phyloP scores from a whole-genome alignment of 1,140 invertebrate genomes.

The Neodiprion lecontei region DNA sequence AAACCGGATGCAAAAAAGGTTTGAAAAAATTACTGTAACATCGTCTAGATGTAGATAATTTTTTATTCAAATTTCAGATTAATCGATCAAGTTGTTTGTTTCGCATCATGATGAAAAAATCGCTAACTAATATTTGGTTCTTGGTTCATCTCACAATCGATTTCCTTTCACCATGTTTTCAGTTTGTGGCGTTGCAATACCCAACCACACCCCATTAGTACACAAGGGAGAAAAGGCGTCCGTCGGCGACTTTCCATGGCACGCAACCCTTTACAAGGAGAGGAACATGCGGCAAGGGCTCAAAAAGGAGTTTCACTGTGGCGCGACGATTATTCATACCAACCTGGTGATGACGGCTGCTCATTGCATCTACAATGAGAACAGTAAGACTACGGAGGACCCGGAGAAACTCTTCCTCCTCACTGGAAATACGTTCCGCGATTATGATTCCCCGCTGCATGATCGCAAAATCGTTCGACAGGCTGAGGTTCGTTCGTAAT shows the following conservation, averaged over 20 bases:
- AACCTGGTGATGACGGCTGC: conserved; percentile 54
- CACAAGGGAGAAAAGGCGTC: conserved; percentile 40
- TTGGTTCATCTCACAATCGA: background rate
- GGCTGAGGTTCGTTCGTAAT: conserved; percentile 28
- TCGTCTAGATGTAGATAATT: too few relatives aligned
- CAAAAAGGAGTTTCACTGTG: conserved; percentile 50
- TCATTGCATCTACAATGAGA: conserved; percentile 54
- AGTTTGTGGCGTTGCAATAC: conserved; percentile 50
- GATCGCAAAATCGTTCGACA: conserved; percentile 37
- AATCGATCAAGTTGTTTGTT: too few relatives aligned
- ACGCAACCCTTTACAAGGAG: conserved; percentile 51
- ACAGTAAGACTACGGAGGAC: conserved; percentile 16
- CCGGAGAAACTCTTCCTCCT: conserved; percentile 37
- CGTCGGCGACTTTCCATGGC: conserved; percentile 55
- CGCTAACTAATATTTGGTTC: background rate
- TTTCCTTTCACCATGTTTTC: conserved; percentile 23
- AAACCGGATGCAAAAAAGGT: too few relatives aligned
- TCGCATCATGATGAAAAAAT: too few relatives aligned
- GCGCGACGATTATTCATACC: conserved; percentile 52
- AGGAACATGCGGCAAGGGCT: background rate
- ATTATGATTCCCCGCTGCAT: conserved; percentile 45
- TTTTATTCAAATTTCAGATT: too few relatives aligned
- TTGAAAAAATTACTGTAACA: too few relatives aligned
- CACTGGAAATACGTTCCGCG: conserved; percentile 49
- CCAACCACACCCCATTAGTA: conserved; percentile 35